Conservation (phyloP, 2,888 invertebrate genomes). For the Diplazon laetatorius region DNA sequence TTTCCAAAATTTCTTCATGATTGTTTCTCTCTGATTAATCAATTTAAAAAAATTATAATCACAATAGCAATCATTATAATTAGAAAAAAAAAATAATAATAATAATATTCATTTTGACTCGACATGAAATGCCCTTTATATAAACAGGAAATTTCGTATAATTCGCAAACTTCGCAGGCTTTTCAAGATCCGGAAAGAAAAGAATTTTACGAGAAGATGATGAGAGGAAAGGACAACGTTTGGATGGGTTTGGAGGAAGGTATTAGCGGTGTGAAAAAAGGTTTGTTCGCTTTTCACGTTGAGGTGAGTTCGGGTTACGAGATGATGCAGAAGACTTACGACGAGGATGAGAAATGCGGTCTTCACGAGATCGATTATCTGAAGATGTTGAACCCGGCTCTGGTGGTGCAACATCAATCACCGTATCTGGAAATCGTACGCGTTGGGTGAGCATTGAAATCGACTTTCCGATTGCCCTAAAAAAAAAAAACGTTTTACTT, state of each 20-base stretch:
- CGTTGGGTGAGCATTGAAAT: conserved; percentile 69
- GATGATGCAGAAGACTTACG: conserved; percentile 86
- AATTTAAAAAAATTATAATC: too few relatives aligned
- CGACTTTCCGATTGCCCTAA: background rate
- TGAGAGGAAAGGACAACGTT: conserved; percentile 85
- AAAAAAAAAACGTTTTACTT: too few relatives aligned
- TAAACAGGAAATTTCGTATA: too few relatives aligned
- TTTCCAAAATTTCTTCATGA: too few relatives aligned
- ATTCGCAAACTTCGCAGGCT: conserved; percentile 82
- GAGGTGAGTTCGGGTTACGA: conserved; percentile 87
- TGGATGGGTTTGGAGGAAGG: conserved; percentile 87
- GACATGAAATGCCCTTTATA: too few relatives aligned
- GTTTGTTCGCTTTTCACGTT: conserved; percentile 88
- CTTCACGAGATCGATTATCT: conserved; percentile 85
- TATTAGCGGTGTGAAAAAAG: conserved; percentile 84
- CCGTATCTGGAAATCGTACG: conserved; percentile 81
- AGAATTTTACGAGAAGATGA: conserved; percentile 86
- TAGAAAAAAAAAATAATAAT: background rate
- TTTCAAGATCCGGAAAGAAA: conserved; percentile 86
- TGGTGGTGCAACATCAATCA: conserved; percentile 76
- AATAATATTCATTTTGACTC: too few relatives aligned
- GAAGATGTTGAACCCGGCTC: conserved; percentile 75
- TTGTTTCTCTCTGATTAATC: too few relatives aligned
- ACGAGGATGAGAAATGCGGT: conserved; percentile 89
- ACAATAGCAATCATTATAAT: background rate